A percentile compares a stretch with the other conserved stretches of the same genome.
Conservation (phyloP, 2,113 vertebrate species). For the Crotalus helleri region DNA sequence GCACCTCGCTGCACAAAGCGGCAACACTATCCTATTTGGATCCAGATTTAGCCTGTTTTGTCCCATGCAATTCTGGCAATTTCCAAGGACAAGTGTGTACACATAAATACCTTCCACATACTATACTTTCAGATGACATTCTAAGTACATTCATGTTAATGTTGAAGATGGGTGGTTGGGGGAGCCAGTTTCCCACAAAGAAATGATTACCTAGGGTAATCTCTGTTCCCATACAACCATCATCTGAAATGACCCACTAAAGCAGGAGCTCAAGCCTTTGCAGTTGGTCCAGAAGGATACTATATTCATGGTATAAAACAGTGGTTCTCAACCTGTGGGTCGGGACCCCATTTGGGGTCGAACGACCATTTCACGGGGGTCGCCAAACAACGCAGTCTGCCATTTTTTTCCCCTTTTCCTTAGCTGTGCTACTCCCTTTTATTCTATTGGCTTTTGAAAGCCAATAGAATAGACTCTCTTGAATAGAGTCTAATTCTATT, state of each 20-base stretch:
- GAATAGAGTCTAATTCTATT: too few species aligned
- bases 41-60: background rate
- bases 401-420: too few species aligned
- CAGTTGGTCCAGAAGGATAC: background rate
- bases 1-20: background rate
- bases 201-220: background rate
- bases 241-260: background rate
- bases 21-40: background rate
- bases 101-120: background rate
- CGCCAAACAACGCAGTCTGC: too few species aligned
- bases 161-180: background rate
- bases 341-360: too few species aligned
- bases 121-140: background rate
- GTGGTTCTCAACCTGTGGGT: too few species aligned
- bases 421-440: too few species aligned
- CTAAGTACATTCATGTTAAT: background rate
- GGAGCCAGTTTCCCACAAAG: background rate
- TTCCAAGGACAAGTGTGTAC: background rate
- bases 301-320: background rate
- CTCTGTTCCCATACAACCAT: background rate
- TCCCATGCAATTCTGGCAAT: background rate
- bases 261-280: background rate
- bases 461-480: too few species aligned
- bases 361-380: too few species aligned
- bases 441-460: too few species aligned